A percentile compares a stretch with the other conserved stretches of the same genome.
Evolutionary conservation across 2,797 vertebrate genomes (phyloP).

Genomic region (Leptatherina wallacei): DNA sequence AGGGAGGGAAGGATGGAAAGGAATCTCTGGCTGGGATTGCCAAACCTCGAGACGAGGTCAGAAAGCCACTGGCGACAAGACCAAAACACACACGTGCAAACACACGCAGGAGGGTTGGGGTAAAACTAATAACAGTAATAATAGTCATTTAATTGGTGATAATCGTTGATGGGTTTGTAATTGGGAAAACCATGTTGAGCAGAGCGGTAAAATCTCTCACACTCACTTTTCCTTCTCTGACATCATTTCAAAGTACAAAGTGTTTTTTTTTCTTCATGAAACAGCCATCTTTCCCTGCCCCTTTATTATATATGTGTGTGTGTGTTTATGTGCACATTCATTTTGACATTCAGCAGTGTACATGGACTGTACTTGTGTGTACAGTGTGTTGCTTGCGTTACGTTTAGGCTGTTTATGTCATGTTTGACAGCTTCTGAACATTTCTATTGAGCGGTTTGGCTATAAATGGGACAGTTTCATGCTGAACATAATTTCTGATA

Average conservation of each 20-base stretch:
- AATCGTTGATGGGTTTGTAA: conserved; percentile 55
- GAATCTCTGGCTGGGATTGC: conserved; percentile 77
- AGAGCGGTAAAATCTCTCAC: conserved; percentile 23
- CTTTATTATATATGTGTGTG: conserved; percentile 2
- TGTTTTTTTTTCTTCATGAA: conserved; percentile 18
- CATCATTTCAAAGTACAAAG: conserved; percentile 43
- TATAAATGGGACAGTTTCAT: conserved; percentile 11
- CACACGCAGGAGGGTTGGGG: conserved; percentile 27
- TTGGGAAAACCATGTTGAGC: conserved; percentile 38
- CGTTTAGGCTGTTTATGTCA: conserved; percentile 26
- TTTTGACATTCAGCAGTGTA: conserved; percentile 15
- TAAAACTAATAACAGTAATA: conserved; percentile 60
- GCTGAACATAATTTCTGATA: conserved; percentile 4
- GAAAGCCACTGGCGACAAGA: conserved; percentile 81
- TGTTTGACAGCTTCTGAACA: conserved; percentile 31
- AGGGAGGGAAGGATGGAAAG: conserved; percentile 75
- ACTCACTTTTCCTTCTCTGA: conserved; percentile 23
- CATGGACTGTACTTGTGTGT: too few relatives aligned
- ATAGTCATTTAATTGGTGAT: conserved; percentile 71
- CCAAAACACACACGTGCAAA: conserved; percentile 53
- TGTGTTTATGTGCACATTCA: conserved; percentile 4
- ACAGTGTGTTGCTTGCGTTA: conserved; percentile 31
- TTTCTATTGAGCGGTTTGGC: conserved; percentile 29
- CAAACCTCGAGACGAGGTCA: conserved; percentile 81
- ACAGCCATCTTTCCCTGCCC: conserved; percentile 14